Evolutionary conservation across 2,113 vertebrate species (phyloP).

Genomic region (Pelobates fuscus): DNA sequence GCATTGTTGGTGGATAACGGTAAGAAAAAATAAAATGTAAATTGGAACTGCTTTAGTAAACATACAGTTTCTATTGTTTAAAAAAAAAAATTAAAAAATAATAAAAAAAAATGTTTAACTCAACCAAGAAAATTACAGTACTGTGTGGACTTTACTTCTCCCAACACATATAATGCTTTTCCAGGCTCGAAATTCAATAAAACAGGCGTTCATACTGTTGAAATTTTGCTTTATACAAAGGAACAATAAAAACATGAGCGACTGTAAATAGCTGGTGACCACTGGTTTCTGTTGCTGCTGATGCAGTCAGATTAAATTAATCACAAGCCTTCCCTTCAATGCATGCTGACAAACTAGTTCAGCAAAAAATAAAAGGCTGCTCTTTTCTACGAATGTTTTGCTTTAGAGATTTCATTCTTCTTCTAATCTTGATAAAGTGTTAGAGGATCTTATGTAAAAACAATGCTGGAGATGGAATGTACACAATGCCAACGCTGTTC

Average conservation of each 20-base stretch:
- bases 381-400: conserved; percentile 22
- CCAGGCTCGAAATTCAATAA: conserved; percentile 56
- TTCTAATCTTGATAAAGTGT: neutral
- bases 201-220: conserved; percentile 35
- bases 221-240: conserved; percentile 48
- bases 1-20: conserved; percentile 64
- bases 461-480: no score
- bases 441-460: neutral
- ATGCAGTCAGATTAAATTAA: conserved; percentile 56
- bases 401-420: conserved; percentile 8
- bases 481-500: no score
- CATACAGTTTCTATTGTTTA: conserved; percentile 56
- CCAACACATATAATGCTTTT: conserved; percentile 54
- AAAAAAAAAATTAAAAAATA: no score
- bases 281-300: conserved; percentile 32
- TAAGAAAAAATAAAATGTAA: conserved; percentile 71
- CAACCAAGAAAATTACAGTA: conserved; percentile 57
- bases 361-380: conserved; percentile 37
- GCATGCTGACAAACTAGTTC: conserved; percentile 37
- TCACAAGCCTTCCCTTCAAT: conserved; percentile 44
- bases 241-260: conserved; percentile 54
- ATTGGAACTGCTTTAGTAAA: conserved; percentile 67
- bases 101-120: conserved; percentile 56
- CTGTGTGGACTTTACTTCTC: conserved; percentile 53
- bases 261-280: conserved; percentile 53